Percentiles rank a stretch among this genome's conserved stretches.
phyloP scores from a whole-genome alignment of 2,113 vertebrate species.

The Tonatia bakeri region DNA sequence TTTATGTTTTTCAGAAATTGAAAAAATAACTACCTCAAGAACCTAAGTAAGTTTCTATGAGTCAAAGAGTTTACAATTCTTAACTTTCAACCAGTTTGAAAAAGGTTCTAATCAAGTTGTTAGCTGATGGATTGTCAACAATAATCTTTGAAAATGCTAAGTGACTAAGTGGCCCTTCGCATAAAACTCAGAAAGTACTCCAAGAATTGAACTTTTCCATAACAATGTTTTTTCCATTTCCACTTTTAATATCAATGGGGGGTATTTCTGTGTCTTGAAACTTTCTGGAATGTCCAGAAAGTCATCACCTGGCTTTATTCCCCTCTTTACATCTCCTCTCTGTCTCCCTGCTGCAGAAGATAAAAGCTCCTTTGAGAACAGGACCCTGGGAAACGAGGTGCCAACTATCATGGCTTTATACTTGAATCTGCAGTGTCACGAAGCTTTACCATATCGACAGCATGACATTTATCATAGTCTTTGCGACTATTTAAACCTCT shows the following conservation, averaged over 20 bases:
- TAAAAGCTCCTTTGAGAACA: neutral
- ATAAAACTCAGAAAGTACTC: neutral
- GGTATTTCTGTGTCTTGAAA: neutral
- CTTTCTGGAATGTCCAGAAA: neutral
- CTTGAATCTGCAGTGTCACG: neutral
- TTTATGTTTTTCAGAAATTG: neutral
- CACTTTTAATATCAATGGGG: neutral
- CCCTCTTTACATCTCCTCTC: neutral
- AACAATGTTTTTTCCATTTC: neutral
- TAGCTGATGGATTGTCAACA: neutral
- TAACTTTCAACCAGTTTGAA: neutral
- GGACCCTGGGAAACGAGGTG: neutral
- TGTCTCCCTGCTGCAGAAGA: too few species aligned
- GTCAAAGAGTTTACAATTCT: neutral
- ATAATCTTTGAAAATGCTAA: neutral
- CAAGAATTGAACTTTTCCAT: neutral
- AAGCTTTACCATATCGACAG: neutral
- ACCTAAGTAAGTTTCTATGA: neutral
- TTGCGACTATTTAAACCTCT: neutral
- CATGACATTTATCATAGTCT: neutral
- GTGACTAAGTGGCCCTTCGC: neutral
- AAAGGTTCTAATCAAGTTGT: neutral
- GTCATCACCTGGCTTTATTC: neutral
- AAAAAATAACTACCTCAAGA: neutral
- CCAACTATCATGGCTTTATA: neutral